phyloP scores from a whole-genome alignment of 2,888 invertebrate genomes.

The Spodoptera exigua region DNA sequence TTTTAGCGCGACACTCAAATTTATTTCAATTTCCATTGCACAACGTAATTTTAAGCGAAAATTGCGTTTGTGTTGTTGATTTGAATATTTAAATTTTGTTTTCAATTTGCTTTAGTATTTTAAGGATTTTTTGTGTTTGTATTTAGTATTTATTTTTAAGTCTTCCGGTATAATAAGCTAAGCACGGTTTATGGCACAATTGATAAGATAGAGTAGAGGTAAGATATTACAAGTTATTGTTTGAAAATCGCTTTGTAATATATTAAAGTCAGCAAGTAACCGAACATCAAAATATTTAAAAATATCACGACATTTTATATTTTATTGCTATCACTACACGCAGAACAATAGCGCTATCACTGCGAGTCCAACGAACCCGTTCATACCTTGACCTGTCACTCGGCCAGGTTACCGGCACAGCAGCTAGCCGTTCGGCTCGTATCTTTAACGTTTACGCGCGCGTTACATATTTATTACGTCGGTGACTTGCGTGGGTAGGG shows the following conservation, averaged over 20 bases:
- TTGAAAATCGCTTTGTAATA: no score
- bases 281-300: neutral
- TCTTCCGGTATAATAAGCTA: no score
- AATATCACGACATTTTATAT: neutral
- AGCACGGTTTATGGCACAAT: no score
- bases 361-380: conserved; percentile 70
- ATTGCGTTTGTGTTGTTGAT: neutral
- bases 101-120: neutral
- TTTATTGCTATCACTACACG: conserved; percentile 63
- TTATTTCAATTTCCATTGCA: conserved; percentile 13
- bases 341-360: conserved; percentile 68
- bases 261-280: no score
- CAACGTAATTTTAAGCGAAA: neutral
- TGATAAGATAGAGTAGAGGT: no score
- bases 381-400: conserved; percentile 74
- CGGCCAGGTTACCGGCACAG: conserved; percentile 56
- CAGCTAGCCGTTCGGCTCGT: conserved; percentile 24
- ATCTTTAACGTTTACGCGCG: conserved; percentile 52
- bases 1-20: conserved; percentile 7
- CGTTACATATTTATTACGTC: conserved; percentile 47
- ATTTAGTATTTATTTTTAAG: no score
- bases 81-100: neutral
- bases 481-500: conserved; percentile 34
- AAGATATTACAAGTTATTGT: no score
- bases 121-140: no score